Percentiles rank a stretch among this genome's conserved stretches.
These are phyloP conservation scores for Watsonalla cultraria DNA, from an alignment of 2,888 invertebrate species.

Conservation along the genomic window DNA sequence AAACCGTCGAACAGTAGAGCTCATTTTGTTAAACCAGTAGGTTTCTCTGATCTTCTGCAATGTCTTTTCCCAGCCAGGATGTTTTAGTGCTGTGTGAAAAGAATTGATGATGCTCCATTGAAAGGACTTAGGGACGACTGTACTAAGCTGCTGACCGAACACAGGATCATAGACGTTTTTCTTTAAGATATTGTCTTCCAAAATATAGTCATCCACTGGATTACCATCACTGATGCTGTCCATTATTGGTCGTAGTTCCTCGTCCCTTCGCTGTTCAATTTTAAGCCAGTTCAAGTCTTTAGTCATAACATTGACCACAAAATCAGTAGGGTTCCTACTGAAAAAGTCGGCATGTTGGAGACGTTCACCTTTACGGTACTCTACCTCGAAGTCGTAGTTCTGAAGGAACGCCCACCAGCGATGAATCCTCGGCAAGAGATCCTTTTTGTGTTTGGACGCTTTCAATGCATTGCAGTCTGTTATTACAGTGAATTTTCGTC, in stretches of 20 bases:
- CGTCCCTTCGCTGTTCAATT: conserved; percentile 17
- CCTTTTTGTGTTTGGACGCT: conserved; percentile 1
- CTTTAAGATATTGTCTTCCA: conserved; percentile 6
- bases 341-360: conserved; percentile 25
- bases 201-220: neutral
- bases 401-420: conserved; percentile 6
- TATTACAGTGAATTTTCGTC: conserved; percentile 8
- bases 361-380: conserved; percentile 12
- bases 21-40: conserved; percentile 22
- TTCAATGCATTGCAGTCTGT: conserved; percentile 15
- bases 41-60: conserved; percentile 15
- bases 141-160: neutral
- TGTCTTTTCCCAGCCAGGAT: conserved; percentile 23
- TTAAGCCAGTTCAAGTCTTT: conserved; percentile 19
- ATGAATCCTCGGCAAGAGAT: conserved; percentile 4
- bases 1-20: conserved; percentile 11
- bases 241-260: conserved; percentile 5
- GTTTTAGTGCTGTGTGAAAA: conserved; percentile 17
- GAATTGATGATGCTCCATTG: conserved; percentile 22
- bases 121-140: conserved; percentile 15
- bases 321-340: conserved; percentile 16
- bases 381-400: conserved; percentile 3
- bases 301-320: conserved; percentile 14
- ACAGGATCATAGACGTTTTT: conserved; percentile 8
- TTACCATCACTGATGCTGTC: conserved; percentile 7